Conservation (phyloP, 2,888 invertebrate genomes). For the Drosophila merina region DNA sequence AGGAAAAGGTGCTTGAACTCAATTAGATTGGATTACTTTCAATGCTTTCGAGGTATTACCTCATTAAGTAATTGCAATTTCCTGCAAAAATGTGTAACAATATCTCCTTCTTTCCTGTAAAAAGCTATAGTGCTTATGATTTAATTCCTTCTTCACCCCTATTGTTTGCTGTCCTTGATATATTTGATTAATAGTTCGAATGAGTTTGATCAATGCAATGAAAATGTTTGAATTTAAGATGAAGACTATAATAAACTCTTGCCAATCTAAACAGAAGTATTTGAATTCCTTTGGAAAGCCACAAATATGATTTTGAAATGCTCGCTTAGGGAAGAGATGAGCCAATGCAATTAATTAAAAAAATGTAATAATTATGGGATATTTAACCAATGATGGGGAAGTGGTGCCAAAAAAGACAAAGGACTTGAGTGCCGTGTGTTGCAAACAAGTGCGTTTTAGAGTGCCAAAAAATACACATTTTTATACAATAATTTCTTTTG, state of each 20-base stretch:
- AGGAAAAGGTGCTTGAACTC: constrained; percentile 10
- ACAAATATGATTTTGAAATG: constrained; percentile 15
- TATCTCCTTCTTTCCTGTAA: too few species aligned
- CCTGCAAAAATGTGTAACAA: too few species aligned
- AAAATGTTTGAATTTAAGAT: constrained; percentile 43
- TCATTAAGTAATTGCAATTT: background rate
- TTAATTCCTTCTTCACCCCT: constrained; percentile 26
- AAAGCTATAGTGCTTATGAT: background rate
- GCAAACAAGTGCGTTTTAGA: constrained; percentile 11
- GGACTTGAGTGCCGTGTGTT: constrained; percentile 24
- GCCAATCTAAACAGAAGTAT: constrained; percentile 46
- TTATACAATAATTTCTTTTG: constrained; percentile 6
- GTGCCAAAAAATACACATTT: constrained; percentile 14
- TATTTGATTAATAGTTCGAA: constrained; percentile 8
- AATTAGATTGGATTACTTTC: background rate
- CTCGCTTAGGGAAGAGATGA: constrained; percentile 15
- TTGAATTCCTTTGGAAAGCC: constrained; percentile 11
- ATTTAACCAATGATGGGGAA: constrained; percentile 19
- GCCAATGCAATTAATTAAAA: background rate
- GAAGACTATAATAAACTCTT: constrained; percentile 19
- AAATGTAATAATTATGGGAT: background rate
- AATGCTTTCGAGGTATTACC: too few species aligned
- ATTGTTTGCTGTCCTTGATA: constrained; percentile 24
- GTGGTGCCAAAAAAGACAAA: constrained; percentile 5
- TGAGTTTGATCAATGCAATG: constrained; percentile 38